Percentiles rank a stretch among this genome's conserved stretches.
These are phyloP conservation scores for Heliconius melpomene DNA, from an alignment of 1,140 invertebrate genomes.

Conservation along the genomic window DNA sequence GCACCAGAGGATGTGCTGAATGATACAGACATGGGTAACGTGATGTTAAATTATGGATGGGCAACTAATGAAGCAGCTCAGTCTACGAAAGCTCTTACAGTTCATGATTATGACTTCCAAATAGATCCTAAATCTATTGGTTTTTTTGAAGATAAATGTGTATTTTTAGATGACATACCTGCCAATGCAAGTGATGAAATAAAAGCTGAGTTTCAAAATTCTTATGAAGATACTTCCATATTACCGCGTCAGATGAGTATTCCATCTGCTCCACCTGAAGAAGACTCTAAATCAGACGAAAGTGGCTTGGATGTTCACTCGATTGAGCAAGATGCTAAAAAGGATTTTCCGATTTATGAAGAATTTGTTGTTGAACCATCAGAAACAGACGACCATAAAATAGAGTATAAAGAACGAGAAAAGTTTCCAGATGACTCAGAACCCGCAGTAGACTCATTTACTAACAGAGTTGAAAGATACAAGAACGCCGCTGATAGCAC, in stretches of 20 bases:
- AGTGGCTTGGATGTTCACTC: constrained; percentile 66
- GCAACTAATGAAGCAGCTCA: constrained; percentile 31
- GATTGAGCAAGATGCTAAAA: constrained; percentile 73
- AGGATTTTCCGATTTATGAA: constrained; percentile 69
- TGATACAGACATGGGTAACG: constrained; percentile 40
- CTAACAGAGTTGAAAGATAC: constrained; percentile 65
- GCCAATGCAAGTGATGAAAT: constrained; percentile 67
- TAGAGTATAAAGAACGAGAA: constrained; percentile 55
- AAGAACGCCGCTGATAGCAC: constrained; percentile 51
- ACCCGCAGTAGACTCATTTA: constrained; percentile 61
- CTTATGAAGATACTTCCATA: constrained; percentile 51
- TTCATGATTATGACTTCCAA: constrained; percentile 32
- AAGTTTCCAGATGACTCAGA: constrained; percentile 51
- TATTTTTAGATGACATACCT: constrained; percentile 61
- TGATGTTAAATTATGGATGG: constrained; percentile 57
- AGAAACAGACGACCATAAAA: constrained; percentile 69
- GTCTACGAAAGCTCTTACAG: constrained; percentile 22
- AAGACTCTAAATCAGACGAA: constrained; percentile 67
- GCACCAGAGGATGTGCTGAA: constrained; percentile 55
- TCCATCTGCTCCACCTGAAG: constrained; percentile 63
- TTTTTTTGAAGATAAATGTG: constrained; percentile 46
- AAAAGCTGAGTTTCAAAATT: constrained; percentile 61
- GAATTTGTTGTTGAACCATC: constrained; percentile 70
- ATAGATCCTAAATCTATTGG: constrained; percentile 25
- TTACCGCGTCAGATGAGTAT: constrained; percentile 53